Conservation (phyloP, 2,113 vertebrate genomes). For the Bubo scandiacus region DNA sequence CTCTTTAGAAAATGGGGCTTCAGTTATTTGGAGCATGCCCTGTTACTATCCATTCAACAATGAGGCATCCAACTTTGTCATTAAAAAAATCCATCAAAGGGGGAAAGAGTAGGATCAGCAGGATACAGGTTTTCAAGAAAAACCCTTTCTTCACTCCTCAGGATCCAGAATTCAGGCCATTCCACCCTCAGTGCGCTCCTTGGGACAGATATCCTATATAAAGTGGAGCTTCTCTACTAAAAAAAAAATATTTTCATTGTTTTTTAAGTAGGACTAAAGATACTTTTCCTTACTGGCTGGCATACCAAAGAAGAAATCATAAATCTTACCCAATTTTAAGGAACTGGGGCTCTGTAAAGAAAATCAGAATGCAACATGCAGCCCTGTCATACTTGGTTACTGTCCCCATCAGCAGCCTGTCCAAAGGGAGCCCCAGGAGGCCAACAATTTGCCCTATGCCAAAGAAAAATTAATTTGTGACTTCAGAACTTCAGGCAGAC, state of each 20-base stretch:
- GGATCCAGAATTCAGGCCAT: neutral
- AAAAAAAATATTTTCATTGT: neutral
- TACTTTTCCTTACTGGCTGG: neutral
- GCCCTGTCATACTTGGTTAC: slow-evolving; percentile 35
- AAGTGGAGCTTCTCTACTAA: neutral
- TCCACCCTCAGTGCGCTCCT: too few species aligned
- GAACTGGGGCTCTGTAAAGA: slow-evolving; percentile 7
- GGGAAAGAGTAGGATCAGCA: neutral
- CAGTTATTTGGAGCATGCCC: neutral
- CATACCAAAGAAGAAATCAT: neutral
- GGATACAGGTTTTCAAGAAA: neutral
- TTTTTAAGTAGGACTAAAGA: neutral
- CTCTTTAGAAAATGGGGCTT: neutral
- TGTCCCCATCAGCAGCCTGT: neutral
- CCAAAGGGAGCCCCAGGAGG: neutral
- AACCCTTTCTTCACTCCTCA: neutral
- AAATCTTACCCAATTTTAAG: slow-evolving; percentile 13
- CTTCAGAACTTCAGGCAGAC: neutral
- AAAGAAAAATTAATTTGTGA: neutral
- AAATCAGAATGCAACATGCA: neutral
- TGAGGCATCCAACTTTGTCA: neutral
- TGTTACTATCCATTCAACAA: neutral
- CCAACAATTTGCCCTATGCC: neutral
- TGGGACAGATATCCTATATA: neutral
- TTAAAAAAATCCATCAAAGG: neutral